Percentiles rank a stretch among this genome's conserved stretches.
phyloP scores from a whole-genome alignment of 2,888 invertebrate genomes.

The Xanthorhoe designata region DNA sequence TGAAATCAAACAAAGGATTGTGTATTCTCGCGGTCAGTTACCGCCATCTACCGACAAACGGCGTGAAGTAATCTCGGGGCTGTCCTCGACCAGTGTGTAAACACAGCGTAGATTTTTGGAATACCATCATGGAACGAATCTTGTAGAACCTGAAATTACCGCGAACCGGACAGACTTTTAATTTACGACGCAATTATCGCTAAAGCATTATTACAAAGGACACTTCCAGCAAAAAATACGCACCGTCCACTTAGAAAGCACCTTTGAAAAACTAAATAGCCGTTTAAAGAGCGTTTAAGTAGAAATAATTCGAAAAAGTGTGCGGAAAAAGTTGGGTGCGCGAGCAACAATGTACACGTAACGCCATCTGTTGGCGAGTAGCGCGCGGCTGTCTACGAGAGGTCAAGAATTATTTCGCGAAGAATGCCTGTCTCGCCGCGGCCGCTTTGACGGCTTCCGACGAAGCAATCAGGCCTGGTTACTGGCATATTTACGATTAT shows the following conservation, averaged over 20 bases:
- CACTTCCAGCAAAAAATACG: slow-evolving; percentile 69
- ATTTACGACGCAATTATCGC: slow-evolving; percentile 77
- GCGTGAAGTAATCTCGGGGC: slow-evolving; percentile 34
- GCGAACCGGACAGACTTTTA: slow-evolving; percentile 66
- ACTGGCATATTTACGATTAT: slow-evolving; percentile 85
- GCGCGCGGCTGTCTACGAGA: slow-evolving; percentile 63
- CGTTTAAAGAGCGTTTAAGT: slow-evolving; percentile 79
- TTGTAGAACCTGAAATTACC: slow-evolving; percentile 66
- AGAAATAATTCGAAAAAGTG: slow-evolving; percentile 74
- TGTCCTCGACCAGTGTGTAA: slow-evolving; percentile 29
- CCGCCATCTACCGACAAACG: slow-evolving; percentile 60
- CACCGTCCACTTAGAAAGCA: slow-evolving; percentile 79
- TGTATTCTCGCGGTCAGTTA: slow-evolving; percentile 21
- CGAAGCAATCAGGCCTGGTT: slow-evolving; percentile 84
- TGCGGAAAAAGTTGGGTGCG: slow-evolving; percentile 71
- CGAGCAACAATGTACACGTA: slow-evolving; percentile 72
- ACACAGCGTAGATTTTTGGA: slow-evolving; percentile 32
- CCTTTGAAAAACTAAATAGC: slow-evolving; percentile 82
- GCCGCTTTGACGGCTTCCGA: slow-evolving; percentile 83
- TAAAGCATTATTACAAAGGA: slow-evolving; percentile 77
- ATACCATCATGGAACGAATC: slow-evolving; percentile 52
- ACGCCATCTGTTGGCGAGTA: slow-evolving; percentile 82
- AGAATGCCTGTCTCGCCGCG: slow-evolving; percentile 76
- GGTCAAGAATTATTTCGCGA: slow-evolving; percentile 76
- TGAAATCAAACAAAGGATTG: slow-evolving; percentile 8